These are phyloP conservation scores for Periplaneta americana DNA, from an alignment of 1,140 invertebrate genomes.

Conservation along the genomic window DNA sequence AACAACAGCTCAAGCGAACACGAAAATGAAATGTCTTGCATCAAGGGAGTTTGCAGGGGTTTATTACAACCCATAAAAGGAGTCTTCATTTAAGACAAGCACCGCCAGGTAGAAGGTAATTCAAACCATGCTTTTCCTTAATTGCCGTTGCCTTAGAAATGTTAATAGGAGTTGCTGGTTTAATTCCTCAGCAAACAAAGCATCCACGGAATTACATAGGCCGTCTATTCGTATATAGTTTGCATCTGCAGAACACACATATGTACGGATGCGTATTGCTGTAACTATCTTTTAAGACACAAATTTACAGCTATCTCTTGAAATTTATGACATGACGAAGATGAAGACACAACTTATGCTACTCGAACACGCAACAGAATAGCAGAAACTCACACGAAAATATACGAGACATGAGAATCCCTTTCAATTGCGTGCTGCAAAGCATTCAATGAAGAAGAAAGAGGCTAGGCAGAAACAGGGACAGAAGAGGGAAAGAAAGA, in stretches of 20 bases:
- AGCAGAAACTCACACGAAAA: neutral
- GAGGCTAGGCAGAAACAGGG: too few relatives aligned
- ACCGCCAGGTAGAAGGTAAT: neutral
- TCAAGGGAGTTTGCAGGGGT: neutral
- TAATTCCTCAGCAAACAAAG: neutral
- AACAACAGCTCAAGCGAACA: neutral
- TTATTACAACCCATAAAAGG: neutral
- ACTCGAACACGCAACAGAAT: too few relatives aligned
- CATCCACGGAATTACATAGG: neutral
- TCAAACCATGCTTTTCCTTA: neutral
- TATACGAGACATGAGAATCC: too few relatives aligned
- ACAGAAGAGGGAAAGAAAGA: too few relatives aligned
- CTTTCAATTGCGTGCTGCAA: too few relatives aligned
- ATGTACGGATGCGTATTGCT: neutral
- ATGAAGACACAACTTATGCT: neutral
- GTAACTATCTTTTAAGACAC: neutral
- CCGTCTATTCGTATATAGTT: neutral
- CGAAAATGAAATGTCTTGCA: neutral
- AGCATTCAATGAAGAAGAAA: too few relatives aligned
- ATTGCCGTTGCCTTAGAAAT: neutral
- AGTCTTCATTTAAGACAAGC: neutral
- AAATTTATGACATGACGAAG: neutral
- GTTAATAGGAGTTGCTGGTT: neutral
- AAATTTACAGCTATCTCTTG: neutral
- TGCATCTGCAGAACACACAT: neutral